A percentile compares a stretch with the other conserved stretches of the same genome.
phyloP scores from a whole-genome alignment of 2,888 invertebrate genomes.

The Harpalus rufipes region DNA sequence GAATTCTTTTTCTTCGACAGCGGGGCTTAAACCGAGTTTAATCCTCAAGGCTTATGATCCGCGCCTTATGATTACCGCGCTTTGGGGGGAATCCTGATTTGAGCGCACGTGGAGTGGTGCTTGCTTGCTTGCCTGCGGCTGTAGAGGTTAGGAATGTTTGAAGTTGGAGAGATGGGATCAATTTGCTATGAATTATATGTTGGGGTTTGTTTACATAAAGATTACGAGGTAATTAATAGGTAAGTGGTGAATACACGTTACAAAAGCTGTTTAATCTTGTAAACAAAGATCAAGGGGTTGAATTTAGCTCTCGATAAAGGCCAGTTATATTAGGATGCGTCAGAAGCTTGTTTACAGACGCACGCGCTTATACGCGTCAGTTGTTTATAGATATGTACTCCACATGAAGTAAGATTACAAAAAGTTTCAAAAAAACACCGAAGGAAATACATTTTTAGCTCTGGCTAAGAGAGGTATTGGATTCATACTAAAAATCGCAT shows the following conservation, averaged over 20 bases:
- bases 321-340: no score
- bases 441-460: no score
- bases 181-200: slow-evolving; percentile 11
- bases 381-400: no score
- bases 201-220: slow-evolving; percentile 7
- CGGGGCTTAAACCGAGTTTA: slow-evolving; percentile 51
- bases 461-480: no score
- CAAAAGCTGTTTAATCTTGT: not conserved
- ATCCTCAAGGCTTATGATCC: slow-evolving; percentile 51
- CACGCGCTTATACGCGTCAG: no score
- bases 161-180: slow-evolving; percentile 13
- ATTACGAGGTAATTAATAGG: not conserved
- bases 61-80: slow-evolving; percentile 48
- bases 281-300: no score
- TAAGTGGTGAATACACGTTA: not conserved
- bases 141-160: slow-evolving; percentile 17
- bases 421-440: no score
- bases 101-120: not conserved
- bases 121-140: slow-evolving; percentile 9
- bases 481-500: no score
- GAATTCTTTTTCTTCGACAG: slow-evolving; percentile 43
- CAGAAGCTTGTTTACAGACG: no score
- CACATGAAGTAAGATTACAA: no score
- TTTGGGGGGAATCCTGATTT: slow-evolving; percentile 39
- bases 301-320: no score